Base-by-base conservation (phyloP, 2,113 vertebrate genomes). In the Tetrax tetrax region DNA sequence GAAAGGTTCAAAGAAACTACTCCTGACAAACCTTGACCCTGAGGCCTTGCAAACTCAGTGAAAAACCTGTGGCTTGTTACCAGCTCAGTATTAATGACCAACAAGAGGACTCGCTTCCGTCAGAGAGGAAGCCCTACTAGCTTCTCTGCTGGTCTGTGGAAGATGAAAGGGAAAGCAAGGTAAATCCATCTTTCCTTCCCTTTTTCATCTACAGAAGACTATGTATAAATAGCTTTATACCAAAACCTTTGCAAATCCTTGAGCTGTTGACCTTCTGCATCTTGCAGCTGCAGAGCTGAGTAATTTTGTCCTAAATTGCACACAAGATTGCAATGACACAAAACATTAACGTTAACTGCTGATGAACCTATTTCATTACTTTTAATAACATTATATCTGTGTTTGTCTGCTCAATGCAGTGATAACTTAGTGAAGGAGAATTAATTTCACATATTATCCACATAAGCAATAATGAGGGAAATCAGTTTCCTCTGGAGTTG, bases 311-410 rank as follows among this genome's bases (percentile, higher is more conserved):
- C 61, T 94, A 89, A 96, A 95, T 65, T 82, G 82, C 90, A 78
- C 74, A 89, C 5, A 57, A 91, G 78, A 79, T 85, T 21, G 24
- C 72, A 95, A 57, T 77, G 93, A 95, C 91, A 95, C 71, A 94
- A 97, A 95, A 95, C 82, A 89, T 98, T 97, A 96, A 95, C 50
- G 7, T 96, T 97, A 97, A 96, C 90, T 93, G 92, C 92, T 93
- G 89, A 96, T 93, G 97, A 97, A 93, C 88, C 90, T 87, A 69
- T 96, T 97, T 95, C 93, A 97, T 98, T 97, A 93, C 93, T 97
- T 98, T 96, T 97, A 98, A 98, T 97, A 98, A 97, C 92, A 96
- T 97, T 95, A 87, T 98, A 97, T 97, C 96, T 98, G 89, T 98
- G 94, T 98, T 97, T 98, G 93, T 96, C 97, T 97, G 92, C 94